Evolutionary conservation across 2,888 invertebrate species (phyloP).

Genomic region (Nomada hirtipes): DNA sequence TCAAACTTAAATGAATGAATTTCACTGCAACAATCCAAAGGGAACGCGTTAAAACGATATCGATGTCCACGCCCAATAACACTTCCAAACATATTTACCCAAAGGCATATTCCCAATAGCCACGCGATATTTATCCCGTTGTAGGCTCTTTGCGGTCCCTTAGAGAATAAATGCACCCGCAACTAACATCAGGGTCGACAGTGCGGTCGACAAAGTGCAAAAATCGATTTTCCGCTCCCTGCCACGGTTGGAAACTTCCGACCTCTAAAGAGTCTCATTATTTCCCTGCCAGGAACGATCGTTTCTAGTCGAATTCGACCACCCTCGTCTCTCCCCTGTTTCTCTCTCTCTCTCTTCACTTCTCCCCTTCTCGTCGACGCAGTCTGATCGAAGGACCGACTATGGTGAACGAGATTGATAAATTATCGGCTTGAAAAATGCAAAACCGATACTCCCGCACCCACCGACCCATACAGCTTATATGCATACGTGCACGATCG

Average conservation of each 20-base stretch:
- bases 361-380: slow-evolving; percentile 16
- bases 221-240: slow-evolving; percentile 76
- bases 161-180: slow-evolving; percentile 43
- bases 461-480: background rate
- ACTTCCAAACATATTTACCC: background rate
- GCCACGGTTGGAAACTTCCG: slow-evolving; percentile 74
- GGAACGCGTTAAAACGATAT: background rate
- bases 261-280: slow-evolving; percentile 81
- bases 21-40: too few relatives aligned
- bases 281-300: slow-evolving; percentile 75
- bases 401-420: slow-evolving; percentile 78
- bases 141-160: background rate
- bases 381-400: slow-evolving; percentile 42
- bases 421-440: slow-evolving; percentile 82
- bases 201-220: slow-evolving; percentile 70
- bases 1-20: too few relatives aligned
- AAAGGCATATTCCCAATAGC: too few relatives aligned
- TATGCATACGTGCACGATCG: slow-evolving; percentile 3
- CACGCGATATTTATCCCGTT: background rate
- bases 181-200: slow-evolving; percentile 32
- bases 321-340: slow-evolving; percentile 19
- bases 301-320: slow-evolving; percentile 60
- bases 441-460: slow-evolving; percentile 78
- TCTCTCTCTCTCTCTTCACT: background rate
- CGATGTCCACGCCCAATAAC: background rate